Base-by-base conservation (phyloP, 2,113 vertebrate species). In the Peucedramus taeniatus region DNA sequence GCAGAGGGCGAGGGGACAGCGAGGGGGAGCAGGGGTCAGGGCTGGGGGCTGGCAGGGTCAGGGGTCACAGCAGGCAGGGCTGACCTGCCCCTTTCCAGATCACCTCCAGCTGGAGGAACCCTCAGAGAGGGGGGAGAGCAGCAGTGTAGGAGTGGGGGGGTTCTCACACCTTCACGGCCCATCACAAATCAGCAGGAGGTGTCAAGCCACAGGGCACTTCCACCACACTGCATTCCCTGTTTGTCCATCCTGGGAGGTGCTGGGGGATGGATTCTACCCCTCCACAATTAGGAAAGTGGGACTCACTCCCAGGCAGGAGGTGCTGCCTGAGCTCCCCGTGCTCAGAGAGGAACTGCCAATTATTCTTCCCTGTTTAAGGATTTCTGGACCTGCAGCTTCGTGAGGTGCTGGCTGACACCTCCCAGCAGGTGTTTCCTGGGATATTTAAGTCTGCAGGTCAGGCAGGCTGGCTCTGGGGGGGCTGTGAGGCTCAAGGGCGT, bases 271-370 rank as follows among this genome's bases (percentile, higher is more conserved):
- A 84, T 70, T 37, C 82, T 33, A 17, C 7, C 15, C 35, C 71
- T 49, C 31, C 40, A n/a, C n/a, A 20, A 7, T 12, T 6, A 42
- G 64, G 31, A 70, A 37, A 83, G 37, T 0, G 3, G 35, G 59
- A 47, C 3, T 1, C 0, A 2, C 15, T 66, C 27, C 40, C 40
- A 54, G 57, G 26, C 0, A 0, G 63, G 42, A 83, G 40, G 23
- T 18, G 30, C 70, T 83, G 59, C 44, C 51, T 49, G 51, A 59
- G n/a, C 70, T 95, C 66, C 44, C 44, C 50, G 2, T 1, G 10
- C 39, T 42, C 40, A 35, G 30, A 45, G 71, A 74, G 35, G 35
- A 74, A 5, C 47, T 54, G 37, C 42, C 47, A 23, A 14, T 90
- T 93, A 30, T 74, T 90, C 47, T 45, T 72, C 59, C 35, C 27